Percentiles rank a stretch among this genome's conserved stretches.
Conservation (phyloP, 2,888 invertebrate species). For the Dryobota labecula region DNA sequence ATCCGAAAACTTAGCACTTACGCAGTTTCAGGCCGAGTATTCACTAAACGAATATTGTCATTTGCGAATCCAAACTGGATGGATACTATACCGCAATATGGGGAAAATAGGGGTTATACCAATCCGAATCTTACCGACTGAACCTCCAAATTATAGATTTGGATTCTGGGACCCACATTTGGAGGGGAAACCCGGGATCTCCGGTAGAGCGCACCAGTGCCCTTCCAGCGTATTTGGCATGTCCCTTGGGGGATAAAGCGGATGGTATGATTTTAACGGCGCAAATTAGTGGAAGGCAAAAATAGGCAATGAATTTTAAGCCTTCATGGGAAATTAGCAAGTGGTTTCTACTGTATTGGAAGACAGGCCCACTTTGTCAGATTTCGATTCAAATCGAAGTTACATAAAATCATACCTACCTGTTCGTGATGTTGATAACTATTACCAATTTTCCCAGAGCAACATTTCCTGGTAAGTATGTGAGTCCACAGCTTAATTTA, state of each 20-base stretch:
- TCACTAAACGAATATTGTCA: slow-evolving; percentile 7
- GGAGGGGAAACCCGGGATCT: no score
- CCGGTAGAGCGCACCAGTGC: background rate
- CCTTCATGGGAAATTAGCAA: background rate
- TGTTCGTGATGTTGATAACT: background rate
- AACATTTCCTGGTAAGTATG: background rate
- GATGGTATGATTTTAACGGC: background rate
- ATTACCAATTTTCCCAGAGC: background rate
- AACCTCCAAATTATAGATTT: background rate
- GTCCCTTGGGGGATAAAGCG: background rate
- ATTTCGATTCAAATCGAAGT: background rate
- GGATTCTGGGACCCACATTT: background rate
- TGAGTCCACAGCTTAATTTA: slow-evolving; percentile 30
- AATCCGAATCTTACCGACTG: background rate
- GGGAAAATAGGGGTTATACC: background rate
- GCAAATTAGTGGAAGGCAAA: background rate
- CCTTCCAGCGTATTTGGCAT: background rate
- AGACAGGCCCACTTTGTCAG: background rate
- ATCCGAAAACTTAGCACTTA: slow-evolving; percentile 18
- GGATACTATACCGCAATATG: background rate
- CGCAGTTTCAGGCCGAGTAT: slow-evolving; percentile 22
- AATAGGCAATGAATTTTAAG: background rate
- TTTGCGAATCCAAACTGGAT: background rate
- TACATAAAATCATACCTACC: background rate
- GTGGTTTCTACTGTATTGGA: background rate